These are phyloP conservation scores for Drosophila virilis DNA, from an alignment of 1,140 invertebrate species.

Conservation along the genomic window DNA sequence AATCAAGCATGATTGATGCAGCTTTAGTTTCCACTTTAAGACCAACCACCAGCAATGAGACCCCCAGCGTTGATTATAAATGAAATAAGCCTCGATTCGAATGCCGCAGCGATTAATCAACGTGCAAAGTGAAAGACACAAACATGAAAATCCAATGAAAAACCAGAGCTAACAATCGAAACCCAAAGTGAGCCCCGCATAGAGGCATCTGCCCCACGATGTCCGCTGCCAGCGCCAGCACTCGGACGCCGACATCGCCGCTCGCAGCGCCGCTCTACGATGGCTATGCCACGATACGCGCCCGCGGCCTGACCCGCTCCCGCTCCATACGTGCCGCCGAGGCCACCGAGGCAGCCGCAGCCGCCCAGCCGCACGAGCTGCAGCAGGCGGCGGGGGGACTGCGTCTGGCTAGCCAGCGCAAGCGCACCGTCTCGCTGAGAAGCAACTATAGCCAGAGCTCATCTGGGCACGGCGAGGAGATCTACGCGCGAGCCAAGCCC, in stretches of 20 bases:
- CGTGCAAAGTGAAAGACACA: constrained; percentile 47
- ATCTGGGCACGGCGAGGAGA: constrained; percentile 59
- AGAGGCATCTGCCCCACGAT: constrained; percentile 25
- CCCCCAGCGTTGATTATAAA: constrained; percentile 57
- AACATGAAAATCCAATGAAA: constrained; percentile 57
- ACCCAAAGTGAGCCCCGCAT: not conserved
- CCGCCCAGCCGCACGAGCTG: constrained; percentile 32
- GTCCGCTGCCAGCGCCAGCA: constrained; percentile 68
- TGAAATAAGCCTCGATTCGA: constrained; percentile 64
- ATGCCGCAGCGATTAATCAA: constrained; percentile 75
- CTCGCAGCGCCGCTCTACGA: constrained; percentile 88
- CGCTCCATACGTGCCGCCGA: constrained; percentile 83
- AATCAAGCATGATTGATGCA: constrained; percentile 79
- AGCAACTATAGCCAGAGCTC: constrained; percentile 70
- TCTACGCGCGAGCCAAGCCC: constrained; percentile 72
- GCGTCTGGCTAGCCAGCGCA: constrained; percentile 48
- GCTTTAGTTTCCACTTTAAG: constrained; percentile 40
- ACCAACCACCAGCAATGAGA: constrained; percentile 59
- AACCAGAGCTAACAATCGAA: constrained; percentile 29
- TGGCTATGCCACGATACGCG: constrained; percentile 92
- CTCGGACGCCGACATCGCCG: constrained; percentile 84
- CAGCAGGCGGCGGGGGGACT: not conserved
- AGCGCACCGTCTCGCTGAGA: constrained; percentile 69
- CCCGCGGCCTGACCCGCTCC: constrained; percentile 85
- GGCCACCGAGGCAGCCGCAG: constrained; percentile 63